These are phyloP conservation scores for Sceloporus undulatus DNA, from an alignment of 2,113 vertebrate genomes.

Conservation along the genomic window DNA sequence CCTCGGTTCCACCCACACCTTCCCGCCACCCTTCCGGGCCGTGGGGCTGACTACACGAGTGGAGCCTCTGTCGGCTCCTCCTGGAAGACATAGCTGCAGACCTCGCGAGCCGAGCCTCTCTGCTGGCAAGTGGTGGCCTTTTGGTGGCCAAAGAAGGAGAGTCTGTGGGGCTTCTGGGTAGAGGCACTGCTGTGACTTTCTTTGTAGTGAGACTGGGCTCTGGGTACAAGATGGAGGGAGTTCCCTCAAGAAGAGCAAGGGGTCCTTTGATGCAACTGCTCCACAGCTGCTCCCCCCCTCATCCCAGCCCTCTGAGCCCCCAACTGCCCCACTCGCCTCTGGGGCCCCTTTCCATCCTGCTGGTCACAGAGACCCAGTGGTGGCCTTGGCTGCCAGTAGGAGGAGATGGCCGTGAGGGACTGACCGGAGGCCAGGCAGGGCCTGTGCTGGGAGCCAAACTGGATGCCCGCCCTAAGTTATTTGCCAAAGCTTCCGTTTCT, in stretches of 20 bases:
- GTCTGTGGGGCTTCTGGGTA: too few species aligned
- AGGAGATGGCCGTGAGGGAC: not conserved
- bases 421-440: not conserved
- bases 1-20: not conserved
- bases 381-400: not conserved
- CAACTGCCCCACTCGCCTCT: fast-evolving
- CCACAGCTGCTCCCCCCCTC: fast-evolving
- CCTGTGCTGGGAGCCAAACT: slow-evolving; percentile 20
- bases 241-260: not conserved
- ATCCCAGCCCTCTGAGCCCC: too few species aligned
- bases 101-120: too few species aligned
- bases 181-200: too few species aligned
- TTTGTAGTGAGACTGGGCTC: not conserved
- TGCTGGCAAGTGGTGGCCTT: too few species aligned
- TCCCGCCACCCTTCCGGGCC: not conserved
- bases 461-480: slow-evolving; percentile 60
- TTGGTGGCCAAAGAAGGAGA: fast-evolving
- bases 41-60: not conserved
- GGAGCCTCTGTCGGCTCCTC: fast-evolving
- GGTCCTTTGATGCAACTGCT: not conserved
- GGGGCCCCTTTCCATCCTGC: fast-evolving
- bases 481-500: slow-evolving; percentile 76
- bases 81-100: not conserved
- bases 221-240: not conserved
- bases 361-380: not conserved